phyloP scores from a whole-genome alignment of 2,113 vertebrate genomes.

The Mola mola region DNA sequence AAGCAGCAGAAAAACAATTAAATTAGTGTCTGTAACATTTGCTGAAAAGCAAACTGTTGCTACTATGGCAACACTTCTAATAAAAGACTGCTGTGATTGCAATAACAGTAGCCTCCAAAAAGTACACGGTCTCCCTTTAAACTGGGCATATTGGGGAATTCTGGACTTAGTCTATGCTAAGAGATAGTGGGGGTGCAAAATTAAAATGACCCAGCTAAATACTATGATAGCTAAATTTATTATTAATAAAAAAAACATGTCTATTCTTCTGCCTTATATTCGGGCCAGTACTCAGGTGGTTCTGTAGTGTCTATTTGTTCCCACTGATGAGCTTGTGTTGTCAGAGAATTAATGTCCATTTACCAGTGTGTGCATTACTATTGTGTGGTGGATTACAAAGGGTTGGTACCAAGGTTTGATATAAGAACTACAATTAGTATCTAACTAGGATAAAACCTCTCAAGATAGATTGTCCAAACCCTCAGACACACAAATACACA shows the following conservation, averaged over 20 bases:
- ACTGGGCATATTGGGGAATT: neutral
- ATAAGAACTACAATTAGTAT: neutral
- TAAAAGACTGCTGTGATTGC: too few relatives aligned
- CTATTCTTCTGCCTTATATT: constrained; percentile 55
- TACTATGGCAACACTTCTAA: too few relatives aligned
- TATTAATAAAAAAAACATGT: too few relatives aligned
- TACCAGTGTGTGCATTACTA: constrained; percentile 35
- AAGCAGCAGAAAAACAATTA: too few relatives aligned
- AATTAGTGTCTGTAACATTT: too few relatives aligned
- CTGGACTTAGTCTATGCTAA: too few relatives aligned
- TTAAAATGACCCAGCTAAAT: too few relatives aligned
- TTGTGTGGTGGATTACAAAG: constrained; percentile 42
- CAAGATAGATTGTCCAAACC: constrained; percentile 5
- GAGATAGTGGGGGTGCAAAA: too few relatives aligned
- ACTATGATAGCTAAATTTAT: too few relatives aligned
- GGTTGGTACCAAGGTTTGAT: constrained; percentile 16
- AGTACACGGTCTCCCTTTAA: neutral
- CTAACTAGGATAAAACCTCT: constrained; percentile 11
- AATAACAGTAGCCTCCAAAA: too few relatives aligned
- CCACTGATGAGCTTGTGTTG: constrained; percentile 50
- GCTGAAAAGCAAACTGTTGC: too few relatives aligned
- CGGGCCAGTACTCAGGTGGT: constrained; percentile 39
- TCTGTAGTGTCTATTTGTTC: constrained; percentile 45
- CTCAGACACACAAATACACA: neutral
- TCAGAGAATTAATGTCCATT: constrained; percentile 56